A percentile compares a stretch with the other conserved stretches of the same genome.
These are phyloP conservation scores for Helleia helle DNA, from an alignment of 2,888 invertebrate genomes.

Conservation along the genomic window DNA sequence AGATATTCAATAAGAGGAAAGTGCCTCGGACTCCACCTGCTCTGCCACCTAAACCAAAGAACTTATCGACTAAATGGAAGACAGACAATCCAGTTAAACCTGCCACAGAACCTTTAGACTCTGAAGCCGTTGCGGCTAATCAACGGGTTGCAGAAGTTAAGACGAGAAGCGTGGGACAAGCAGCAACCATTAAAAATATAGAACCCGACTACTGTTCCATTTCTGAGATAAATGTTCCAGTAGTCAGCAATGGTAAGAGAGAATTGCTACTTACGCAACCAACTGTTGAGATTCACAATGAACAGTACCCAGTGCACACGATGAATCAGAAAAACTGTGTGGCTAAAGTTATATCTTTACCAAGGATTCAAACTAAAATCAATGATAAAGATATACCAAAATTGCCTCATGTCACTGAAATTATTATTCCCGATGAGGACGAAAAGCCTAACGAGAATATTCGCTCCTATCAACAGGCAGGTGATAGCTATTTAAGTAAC, in stretches of 20 bases:
- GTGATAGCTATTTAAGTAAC: conserved; percentile 54
- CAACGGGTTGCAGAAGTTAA: conserved; percentile 75
- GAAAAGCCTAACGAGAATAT: conserved; percentile 58
- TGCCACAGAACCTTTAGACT: conserved; percentile 62
- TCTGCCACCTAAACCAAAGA: conserved; percentile 85
- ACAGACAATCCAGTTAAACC: conserved; percentile 60
- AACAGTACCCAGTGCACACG: conserved; percentile 58
- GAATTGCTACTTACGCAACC: conserved; percentile 71
- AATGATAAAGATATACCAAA: conserved; percentile 79
- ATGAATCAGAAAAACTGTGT: conserved; percentile 55
- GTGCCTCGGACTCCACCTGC: conserved; percentile 81
- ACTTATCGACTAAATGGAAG: conserved; percentile 79
- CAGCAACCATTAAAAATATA: conserved; percentile 58
- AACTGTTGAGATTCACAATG: conserved; percentile 67
- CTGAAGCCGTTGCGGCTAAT: conserved; percentile 73
- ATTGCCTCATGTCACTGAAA: conserved; percentile 83
- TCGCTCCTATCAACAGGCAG: conserved; percentile 44
- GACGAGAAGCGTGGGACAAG: conserved; percentile 67
- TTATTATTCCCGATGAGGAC: conserved; percentile 79
- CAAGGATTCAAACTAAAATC: conserved; percentile 61
- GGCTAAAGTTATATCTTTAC: conserved; percentile 58
- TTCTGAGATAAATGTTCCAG: conserved; percentile 81
- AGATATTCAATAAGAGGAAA: conserved; percentile 69
- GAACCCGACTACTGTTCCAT: conserved; percentile 86
- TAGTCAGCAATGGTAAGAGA: conserved; percentile 71